A percentile compares a stretch with the other conserved stretches of the same genome.
Evolutionary conservation across 2,797 vertebrate genomes (phyloP).

Genomic region (Oreortyx pictus): DNA sequence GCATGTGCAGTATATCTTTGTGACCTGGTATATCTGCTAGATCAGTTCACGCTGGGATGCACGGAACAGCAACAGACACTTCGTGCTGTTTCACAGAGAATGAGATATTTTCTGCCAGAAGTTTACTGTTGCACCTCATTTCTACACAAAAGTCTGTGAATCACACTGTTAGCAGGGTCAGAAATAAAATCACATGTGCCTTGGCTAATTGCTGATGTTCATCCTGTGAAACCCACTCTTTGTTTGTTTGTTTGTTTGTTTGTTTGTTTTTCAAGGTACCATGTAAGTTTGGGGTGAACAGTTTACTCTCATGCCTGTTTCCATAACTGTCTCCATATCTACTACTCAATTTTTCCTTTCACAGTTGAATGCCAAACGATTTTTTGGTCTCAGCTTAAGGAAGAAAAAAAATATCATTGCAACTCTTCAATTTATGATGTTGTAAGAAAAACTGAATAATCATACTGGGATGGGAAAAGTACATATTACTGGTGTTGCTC

Average conservation of each 20-base stretch:
- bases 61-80: background rate
- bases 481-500: background rate
- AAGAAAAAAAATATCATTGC: background rate
- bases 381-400: background rate
- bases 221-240: background rate
- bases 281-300: background rate
- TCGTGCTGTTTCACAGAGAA: accelerated
- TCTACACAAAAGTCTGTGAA: background rate
- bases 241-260: background rate
- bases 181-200: background rate
- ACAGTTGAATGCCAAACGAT: background rate
- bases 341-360: background rate
- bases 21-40: background rate
- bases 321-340: background rate
- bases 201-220: background rate
- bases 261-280: background rate
- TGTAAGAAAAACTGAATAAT: background rate
- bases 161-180: background rate
- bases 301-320: background rate
- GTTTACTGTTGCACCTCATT: accelerated
- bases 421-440: background rate
- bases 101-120: background rate
- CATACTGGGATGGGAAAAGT: background rate
- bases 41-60: background rate
- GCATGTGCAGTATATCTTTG: background rate